Evolutionary conservation across 2,797 vertebrate species (phyloP).

Genomic region (Scolopax rusticola): DNA sequence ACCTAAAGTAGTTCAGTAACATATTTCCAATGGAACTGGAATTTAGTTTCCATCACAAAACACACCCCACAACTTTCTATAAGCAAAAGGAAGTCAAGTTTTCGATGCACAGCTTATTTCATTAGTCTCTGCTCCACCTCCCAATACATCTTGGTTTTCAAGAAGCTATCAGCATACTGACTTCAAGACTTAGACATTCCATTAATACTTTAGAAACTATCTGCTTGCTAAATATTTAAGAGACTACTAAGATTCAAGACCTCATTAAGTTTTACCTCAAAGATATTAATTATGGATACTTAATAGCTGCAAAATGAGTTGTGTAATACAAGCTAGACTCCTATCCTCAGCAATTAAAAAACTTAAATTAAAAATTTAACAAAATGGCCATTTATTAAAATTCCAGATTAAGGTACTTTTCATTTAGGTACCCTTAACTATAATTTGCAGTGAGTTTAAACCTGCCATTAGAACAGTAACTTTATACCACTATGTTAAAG

Average conservation of each 20-base stretch:
- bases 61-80: neutral
- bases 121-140: neutral
- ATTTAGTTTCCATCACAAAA: neutral
- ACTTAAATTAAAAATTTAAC: neutral
- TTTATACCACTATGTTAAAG: neutral
- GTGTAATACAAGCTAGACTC: neutral
- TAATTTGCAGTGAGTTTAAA: neutral
- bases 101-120: neutral
- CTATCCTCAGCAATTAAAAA: neutral
- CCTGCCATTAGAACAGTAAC: neutral
- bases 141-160: neutral
- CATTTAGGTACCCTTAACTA: neutral
- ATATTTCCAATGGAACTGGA: neutral
- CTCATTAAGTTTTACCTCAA: constrained; percentile 5
- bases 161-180: neutral
- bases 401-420: neutral
- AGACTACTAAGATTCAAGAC: neutral
- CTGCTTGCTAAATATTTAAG: neutral
- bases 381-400: neutral
- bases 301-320: neutral
- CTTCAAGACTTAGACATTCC: neutral
- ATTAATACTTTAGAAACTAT: neutral
- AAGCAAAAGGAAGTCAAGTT: neutral
- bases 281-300: neutral
- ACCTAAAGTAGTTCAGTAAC: neutral